phyloP scores from a whole-genome alignment of 2,797 vertebrate species.

The Petrocephalus sullivani region DNA sequence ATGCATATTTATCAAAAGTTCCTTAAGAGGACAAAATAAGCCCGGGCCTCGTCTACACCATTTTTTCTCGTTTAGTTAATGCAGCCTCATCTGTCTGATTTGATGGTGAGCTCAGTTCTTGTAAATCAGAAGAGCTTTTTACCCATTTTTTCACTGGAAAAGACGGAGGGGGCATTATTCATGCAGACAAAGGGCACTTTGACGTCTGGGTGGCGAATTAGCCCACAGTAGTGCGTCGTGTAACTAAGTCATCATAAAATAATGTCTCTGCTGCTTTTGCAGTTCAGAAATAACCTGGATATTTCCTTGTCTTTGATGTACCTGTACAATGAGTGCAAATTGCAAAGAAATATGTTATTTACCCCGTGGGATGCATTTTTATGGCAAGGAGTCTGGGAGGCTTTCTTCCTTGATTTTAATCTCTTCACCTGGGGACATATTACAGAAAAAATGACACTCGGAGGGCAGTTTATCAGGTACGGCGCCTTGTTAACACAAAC shows the following conservation, averaged over 20 bases:
- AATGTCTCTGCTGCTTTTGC: not conserved
- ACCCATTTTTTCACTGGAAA: not conserved
- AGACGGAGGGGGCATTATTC: not conserved
- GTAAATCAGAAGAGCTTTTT: not conserved
- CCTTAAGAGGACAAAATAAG: slow-evolving; percentile 1
- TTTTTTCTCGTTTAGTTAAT: not conserved
- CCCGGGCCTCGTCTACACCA: not conserved
- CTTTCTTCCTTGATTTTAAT: not conserved
- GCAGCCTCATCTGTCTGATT: not conserved
- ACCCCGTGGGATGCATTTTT: not conserved
- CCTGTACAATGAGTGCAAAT: not conserved
- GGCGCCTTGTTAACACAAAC: not conserved
- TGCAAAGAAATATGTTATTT: not conserved
- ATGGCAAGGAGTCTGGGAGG: not conserved
- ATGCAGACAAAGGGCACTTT: not conserved
- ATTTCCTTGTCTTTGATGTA: not conserved
- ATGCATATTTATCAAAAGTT: slow-evolving; percentile 13
- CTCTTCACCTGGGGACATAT: not conserved
- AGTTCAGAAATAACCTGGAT: not conserved
- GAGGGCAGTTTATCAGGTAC: not conserved
- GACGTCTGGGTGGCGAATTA: not conserved
- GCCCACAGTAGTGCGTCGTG: not conserved
- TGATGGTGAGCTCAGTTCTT: not conserved
- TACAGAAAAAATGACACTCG: not conserved
- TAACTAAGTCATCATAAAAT: not conserved